Percentiles rank a stretch among this genome's conserved stretches.
phyloP scores from a whole-genome alignment of 30 jellyfish, hydroid and myxozoan genomes.

The Catostylus mosaicus region DNA sequence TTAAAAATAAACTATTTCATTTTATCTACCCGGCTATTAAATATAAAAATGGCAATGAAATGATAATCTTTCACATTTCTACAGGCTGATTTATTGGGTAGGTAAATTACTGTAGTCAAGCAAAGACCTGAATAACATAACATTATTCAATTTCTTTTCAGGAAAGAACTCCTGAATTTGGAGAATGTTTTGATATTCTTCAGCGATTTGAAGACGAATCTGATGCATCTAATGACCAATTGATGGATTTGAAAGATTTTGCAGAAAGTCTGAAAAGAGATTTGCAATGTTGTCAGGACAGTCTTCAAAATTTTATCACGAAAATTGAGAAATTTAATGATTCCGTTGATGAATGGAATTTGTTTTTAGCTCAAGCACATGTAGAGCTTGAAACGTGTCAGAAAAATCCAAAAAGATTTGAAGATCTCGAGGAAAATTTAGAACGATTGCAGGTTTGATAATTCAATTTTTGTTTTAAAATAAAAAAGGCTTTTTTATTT shows the following conservation, averaged over 20 bases:
- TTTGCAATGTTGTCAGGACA: not conserved
- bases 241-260: not conserved
- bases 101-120: no score
- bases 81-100: no score
- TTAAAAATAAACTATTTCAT: no score
- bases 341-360: slow-evolving; percentile 50
- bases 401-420: slow-evolving; percentile 8
- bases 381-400: slow-evolving; percentile 41
- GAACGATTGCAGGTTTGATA: slow-evolving; percentile 56
- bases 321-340: slow-evolving; percentile 27
- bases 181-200: not conserved
- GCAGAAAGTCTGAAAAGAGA: slow-evolving; percentile 6
- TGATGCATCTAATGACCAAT: not conserved
- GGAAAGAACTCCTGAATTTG: slow-evolving; percentile 11
- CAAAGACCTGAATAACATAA: no score
- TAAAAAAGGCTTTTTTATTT: no score
- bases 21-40: no score
- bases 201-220: not conserved
- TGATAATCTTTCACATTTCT: no score
- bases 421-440: slow-evolving; percentile 41
- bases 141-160: not conserved
- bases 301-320: slow-evolving; percentile 1
- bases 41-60: no score
- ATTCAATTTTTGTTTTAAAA: no score
- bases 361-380: slow-evolving; percentile 43